Percentiles rank a stretch among this genome's conserved stretches.
Evolutionary conservation across 2,797 vertebrate species (phyloP).

Genomic region (Malacoctenus gilli): DNA sequence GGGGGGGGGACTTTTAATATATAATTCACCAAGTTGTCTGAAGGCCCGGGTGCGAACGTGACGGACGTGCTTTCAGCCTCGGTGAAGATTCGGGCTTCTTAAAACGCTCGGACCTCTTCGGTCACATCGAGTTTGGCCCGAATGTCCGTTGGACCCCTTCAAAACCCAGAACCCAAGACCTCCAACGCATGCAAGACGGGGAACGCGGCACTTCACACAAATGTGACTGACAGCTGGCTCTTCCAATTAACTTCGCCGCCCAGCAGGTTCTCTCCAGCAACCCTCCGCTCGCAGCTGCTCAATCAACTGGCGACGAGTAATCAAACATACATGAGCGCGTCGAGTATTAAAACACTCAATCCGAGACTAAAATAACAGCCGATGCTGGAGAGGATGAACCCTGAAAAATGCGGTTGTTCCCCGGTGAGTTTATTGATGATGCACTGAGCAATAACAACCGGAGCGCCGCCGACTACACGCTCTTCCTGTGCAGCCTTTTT

Average conservation of each 20-base stretch:
- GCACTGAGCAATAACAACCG: constrained; percentile 15
- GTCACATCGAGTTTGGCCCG: constrained; percentile 41
- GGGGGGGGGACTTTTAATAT: constrained; percentile 71
- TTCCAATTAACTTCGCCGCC: constrained; percentile 16
- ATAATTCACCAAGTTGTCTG: constrained; percentile 81
- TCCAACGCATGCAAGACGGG: too few species aligned
- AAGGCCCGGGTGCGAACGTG: constrained; percentile 64
- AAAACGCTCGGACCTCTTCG: constrained; percentile 44
- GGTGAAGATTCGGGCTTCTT: constrained; percentile 49
- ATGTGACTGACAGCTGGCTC: constrained; percentile 31
- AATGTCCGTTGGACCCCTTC: constrained; percentile 54
- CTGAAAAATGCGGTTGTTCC: constrained; percentile 36
- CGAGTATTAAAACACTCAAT: constrained; percentile 37
- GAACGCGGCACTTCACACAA: background rate
- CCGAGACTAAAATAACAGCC: constrained; percentile 28
- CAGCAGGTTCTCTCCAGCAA: constrained; percentile 26
- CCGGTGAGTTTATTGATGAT: constrained; percentile 23
- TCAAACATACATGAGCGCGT: constrained; percentile 21
- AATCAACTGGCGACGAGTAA: constrained; percentile 34
- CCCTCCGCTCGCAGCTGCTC: constrained; percentile 9
- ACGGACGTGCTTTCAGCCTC: constrained; percentile 60
- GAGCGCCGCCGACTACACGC: background rate
- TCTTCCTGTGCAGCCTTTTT: constrained; percentile 13
- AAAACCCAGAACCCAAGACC: too few species aligned
- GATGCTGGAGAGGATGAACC: constrained; percentile 14